Evolutionary conservation across 2,888 invertebrate genomes (phyloP).

Genomic region (Sminthurides aquaticus): DNA sequence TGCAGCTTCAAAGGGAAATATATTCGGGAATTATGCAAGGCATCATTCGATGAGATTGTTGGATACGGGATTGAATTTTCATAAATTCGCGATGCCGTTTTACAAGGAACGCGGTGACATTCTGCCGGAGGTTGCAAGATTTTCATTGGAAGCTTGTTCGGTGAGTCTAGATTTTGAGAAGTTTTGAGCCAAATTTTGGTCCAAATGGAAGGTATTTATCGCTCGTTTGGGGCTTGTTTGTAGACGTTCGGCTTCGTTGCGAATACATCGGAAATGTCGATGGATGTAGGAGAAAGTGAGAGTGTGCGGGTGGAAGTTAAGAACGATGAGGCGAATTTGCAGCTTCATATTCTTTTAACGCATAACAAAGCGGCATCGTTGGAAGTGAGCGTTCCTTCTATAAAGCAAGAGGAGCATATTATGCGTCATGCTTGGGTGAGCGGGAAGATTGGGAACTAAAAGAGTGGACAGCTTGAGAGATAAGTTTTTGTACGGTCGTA

Average conservation of each 20-base stretch:
- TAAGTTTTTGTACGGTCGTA: too few species aligned
- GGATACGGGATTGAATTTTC: slow-evolving; percentile 8
- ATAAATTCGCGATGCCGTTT: slow-evolving; percentile 8
- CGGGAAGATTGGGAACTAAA: not conserved
- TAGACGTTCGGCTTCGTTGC: slow-evolving; percentile 16
- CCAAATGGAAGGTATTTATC: too few species aligned
- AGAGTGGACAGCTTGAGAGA: too few species aligned
- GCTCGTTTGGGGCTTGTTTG: too few species aligned
- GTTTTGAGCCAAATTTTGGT: too few species aligned
- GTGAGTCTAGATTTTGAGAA: slow-evolving; percentile 3
- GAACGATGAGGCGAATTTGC: slow-evolving; percentile 22
- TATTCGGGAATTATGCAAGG: not conserved
- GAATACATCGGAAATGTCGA: slow-evolving; percentile 1
- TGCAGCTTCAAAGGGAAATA: too few species aligned
- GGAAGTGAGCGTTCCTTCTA: slow-evolving; percentile 1
- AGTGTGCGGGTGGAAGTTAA: slow-evolving; percentile 15
- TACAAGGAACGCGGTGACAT: slow-evolving; percentile 1
- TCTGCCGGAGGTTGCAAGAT: not conserved
- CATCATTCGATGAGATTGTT: slow-evolving; percentile 5
- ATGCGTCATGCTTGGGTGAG: slow-evolving; percentile 7
- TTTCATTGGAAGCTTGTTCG: slow-evolving; percentile 1
- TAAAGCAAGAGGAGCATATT: slow-evolving; percentile 5
- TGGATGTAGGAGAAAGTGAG: slow-evolving; percentile 21
- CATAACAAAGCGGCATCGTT: slow-evolving; percentile 21
- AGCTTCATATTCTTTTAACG: slow-evolving; percentile 24